Percentiles rank a stretch among this genome's conserved stretches.
These are phyloP conservation scores for Cololabis saira DNA, from an alignment of 2,113 vertebrate species.

Conservation along the genomic window DNA sequence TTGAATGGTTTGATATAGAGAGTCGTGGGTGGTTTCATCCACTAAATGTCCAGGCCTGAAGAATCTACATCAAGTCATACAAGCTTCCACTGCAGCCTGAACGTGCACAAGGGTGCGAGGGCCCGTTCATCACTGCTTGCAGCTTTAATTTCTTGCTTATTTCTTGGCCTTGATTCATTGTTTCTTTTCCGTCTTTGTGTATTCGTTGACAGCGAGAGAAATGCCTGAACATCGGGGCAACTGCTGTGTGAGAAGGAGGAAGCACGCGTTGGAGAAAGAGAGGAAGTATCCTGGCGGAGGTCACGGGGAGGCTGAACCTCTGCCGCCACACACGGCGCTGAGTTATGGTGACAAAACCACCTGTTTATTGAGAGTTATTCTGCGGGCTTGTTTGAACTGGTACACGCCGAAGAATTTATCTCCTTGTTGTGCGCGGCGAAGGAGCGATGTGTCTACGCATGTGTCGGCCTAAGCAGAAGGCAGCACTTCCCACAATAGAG, in stretches of 20 bases:
- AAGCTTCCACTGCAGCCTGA: no score
- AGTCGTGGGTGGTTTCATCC: no score
- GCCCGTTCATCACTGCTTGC: no score
- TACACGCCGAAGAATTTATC: conserved; percentile 39
- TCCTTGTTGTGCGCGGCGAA: conserved; percentile 48
- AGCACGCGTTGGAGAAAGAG: neutral
- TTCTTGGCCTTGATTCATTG: no score
- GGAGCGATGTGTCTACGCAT: conserved; percentile 42
- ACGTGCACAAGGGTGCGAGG: no score
- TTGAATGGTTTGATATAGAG: no score
- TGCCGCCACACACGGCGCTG: conserved; percentile 8
- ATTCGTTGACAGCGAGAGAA: neutral
- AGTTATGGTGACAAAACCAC: conserved; percentile 50
- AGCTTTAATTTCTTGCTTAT: no score
- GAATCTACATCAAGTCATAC: no score
- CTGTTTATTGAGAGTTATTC: conserved; percentile 56
- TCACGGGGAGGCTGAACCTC: conserved; percentile 27
- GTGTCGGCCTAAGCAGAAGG: conserved; percentile 64
- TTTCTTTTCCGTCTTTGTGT: neutral
- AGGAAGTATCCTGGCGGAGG: neutral
- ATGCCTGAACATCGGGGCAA: neutral
- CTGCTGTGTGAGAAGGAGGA: neutral
- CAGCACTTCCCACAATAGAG: conserved; percentile 70
- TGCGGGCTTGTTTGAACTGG: conserved; percentile 39
- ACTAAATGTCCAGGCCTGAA: no score